Evolutionary conservation across 2,888 invertebrate genomes (phyloP), one percentile per base, ranked within the genome.

Genomic region (Pterostichus madidus): DNA sequence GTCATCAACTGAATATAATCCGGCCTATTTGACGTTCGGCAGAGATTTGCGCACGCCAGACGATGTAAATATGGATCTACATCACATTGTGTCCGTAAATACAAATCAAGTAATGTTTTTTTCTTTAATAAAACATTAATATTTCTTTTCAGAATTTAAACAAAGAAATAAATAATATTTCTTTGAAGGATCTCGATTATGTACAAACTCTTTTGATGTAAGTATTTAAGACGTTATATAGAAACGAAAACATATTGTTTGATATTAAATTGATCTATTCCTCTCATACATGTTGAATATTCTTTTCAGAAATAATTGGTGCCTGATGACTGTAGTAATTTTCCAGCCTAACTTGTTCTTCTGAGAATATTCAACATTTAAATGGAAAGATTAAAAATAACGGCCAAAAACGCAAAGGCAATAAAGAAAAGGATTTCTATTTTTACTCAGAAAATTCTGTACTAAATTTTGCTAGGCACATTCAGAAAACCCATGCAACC

Each of bases 391-490:
- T 13, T 75, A 75, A 75, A 46, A 46, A 10, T 44, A 75, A 75
- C 24, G 75, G 75, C 8, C 15, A 75, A n/a, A n/a, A n/a, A n/a
- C n/a, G n/a, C n/a, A n/a, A n/a, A n/a, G n/a, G n/a, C n/a, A n/a
- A n/a, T n/a, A 49, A 53, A 53, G 32, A 17, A 35, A 49, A 35
- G n/a, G 77, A 77, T 39, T 53, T 35, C 17, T 78, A 61, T n/a
- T 59, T 78, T 61, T 78, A 35, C 24, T 78, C 59, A 11, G 78
- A 59, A 59, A 13, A 5, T 7, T 17, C 17, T n/a, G 78, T 78
- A 3, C 46, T 78, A 10, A 78, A 78, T 78, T 78, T 78, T 46
- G 78, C 78, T 35, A 35, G 59, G 24, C 78, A 78, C 13, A 13
- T 78, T 59, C 39, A 56, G 31, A 56, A 39, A 78, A 59, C 59